phyloP scores from a whole-genome alignment of 2,797 vertebrate species.

The Xenentodon cancila region DNA sequence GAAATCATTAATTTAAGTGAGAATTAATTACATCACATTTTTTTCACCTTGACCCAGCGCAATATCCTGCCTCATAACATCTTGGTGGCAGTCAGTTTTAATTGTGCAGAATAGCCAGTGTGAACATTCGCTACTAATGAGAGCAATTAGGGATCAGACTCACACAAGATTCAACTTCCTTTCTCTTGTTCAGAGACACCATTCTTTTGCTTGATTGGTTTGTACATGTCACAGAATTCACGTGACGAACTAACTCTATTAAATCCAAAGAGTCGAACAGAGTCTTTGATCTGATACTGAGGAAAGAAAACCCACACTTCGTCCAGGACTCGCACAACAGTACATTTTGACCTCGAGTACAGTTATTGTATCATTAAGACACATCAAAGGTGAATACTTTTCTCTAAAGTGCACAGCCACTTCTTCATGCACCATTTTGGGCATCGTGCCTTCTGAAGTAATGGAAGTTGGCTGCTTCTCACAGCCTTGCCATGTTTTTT shows the following conservation, averaged over 20 bases:
- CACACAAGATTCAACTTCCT: constrained; percentile 51
- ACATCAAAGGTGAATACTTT: constrained; percentile 13
- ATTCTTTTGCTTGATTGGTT: constrained; percentile 49
- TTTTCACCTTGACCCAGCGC: constrained; percentile 67
- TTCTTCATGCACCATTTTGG: constrained; percentile 45
- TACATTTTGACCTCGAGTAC: constrained; percentile 6
- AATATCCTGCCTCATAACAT: constrained; percentile 76
- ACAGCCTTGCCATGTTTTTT: constrained; percentile 74
- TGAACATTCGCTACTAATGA: constrained; percentile 75
- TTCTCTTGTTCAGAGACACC: constrained; percentile 44
- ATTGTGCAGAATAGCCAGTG: constrained; percentile 78
- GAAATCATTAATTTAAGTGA: constrained; percentile 79
- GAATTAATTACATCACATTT: constrained; percentile 79
- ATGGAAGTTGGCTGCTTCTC: constrained; percentile 62
- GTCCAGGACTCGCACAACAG: background rate
- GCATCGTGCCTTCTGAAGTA: constrained; percentile 48
- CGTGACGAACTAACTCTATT: constrained; percentile 22
- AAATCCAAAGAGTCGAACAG: constrained; percentile 19
- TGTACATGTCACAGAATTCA: constrained; percentile 47
- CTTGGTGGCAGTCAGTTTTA: constrained; percentile 71
- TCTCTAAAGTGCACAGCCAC: constrained; percentile 11
- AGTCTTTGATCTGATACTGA: background rate
- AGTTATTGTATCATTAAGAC: constrained; percentile 6
- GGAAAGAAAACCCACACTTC: background rate
- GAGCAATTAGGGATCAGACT: constrained; percentile 77